Evolutionary conservation across 92 coral and sea anemone genomes (phyloP), one percentile per base, ranked within the genome.

Genomic region (Paragorgia papillata): DNA sequence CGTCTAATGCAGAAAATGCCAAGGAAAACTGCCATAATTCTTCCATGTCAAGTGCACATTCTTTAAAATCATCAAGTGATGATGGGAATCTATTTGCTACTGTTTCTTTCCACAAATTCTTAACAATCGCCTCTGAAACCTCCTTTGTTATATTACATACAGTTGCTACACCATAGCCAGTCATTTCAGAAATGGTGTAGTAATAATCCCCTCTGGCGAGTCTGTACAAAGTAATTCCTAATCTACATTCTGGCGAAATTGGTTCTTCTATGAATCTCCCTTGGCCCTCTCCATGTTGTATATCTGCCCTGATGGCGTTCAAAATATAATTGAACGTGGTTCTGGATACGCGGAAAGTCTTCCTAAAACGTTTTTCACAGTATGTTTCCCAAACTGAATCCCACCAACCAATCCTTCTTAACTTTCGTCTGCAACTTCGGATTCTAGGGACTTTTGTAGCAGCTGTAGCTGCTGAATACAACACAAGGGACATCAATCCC

Each of bases 121-220:
- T 56, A 2, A 56, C 62, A 14, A 56, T 56, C 3, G 62, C 74
- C 22, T 79, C 41, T 19, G 56, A 66, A 26, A 79, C 83, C 17
- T 79, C 83, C 15, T 34, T n/a, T 22, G 56, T 61, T 54, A 79
- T 35, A 21, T 41, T 67, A 18, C 71, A 80, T 22, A 70, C 79
- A n/a, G 85, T 69, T 14, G 79, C 39, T n/a, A 27, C 60, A 13
- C 79, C 79, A 58, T 57, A 43, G 28, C 85, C 73, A 40, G 79
- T 69, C 85, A 80, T 40, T 48, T 80, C 85, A 20, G 85, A 40
- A 17, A 59, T 80, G 19, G 79, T 80, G 56, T 70, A 69, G 37
- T 57, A 80, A 60, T 80, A 57, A 37, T 69, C 79, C n/a, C 85
- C 85, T 8, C 85, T 49, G 18, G 59, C 62, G 22, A 80, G 69